A percentile compares a stretch with the other conserved stretches of the same genome.
These are phyloP conservation scores for Ataeniobius toweri DNA, from an alignment of 2,797 vertebrate genomes.

Conservation along the genomic window DNA sequence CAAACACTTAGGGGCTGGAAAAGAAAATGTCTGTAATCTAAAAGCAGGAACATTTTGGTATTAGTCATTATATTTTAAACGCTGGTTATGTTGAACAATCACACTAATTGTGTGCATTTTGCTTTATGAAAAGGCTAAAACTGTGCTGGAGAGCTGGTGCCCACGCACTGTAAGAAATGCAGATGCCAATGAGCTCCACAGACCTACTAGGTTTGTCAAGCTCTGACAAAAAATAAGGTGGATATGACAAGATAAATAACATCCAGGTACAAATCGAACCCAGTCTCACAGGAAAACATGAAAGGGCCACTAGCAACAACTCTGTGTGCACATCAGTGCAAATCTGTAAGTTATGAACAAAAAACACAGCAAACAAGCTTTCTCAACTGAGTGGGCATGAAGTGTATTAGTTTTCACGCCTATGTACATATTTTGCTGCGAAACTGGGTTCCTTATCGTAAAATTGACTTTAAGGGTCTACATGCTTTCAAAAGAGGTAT, in stretches of 20 bases:
- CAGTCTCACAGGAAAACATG: background rate
- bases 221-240: conserved; percentile 13
- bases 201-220: background rate
- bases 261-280: conserved; percentile 1
- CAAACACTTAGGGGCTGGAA: conserved; percentile 60
- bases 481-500: conserved; percentile 41
- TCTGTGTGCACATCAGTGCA: background rate
- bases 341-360: conserved; percentile 8
- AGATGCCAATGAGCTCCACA: conserved; percentile 3
- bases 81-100: conserved; percentile 31
- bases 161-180: conserved; percentile 32
- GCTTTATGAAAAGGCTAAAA: conserved; percentile 16
- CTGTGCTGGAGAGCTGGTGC: background rate
- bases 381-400: background rate
- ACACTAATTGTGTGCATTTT: conserved; percentile 35
- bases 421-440: background rate
- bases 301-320: background rate
- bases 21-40: conserved; percentile 52
- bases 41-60: conserved; percentile 52
- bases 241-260: conserved; percentile 7
- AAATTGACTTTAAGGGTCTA: conserved; percentile 30
- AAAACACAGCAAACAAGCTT: conserved; percentile 11
- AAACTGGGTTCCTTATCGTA: conserved; percentile 1
- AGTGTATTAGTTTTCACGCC: background rate
- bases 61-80: conserved; percentile 33